These are phyloP conservation scores for Pogona vitticeps DNA, from an alignment of 2,113 vertebrate genomes.

Conservation along the genomic window DNA sequence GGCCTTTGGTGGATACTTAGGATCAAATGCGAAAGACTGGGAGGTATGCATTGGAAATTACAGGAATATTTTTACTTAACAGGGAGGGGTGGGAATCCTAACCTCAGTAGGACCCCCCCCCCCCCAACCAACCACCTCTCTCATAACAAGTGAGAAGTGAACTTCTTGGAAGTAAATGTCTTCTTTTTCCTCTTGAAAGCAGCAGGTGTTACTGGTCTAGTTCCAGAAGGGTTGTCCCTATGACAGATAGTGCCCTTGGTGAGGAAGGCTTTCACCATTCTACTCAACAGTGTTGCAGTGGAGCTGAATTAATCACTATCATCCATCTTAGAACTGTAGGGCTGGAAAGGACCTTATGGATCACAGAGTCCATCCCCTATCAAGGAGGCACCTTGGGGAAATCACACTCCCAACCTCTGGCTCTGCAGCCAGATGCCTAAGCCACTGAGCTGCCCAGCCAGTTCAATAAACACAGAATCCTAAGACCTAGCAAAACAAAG, in stretches of 20 bases:
- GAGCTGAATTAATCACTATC: no score
- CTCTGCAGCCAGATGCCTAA: no score
- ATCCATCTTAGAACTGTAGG: no score
- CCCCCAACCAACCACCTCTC: not conserved
- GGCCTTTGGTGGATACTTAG: slow-evolving; percentile 91
- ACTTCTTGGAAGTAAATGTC: not conserved
- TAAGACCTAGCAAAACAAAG: not conserved
- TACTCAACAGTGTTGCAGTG: not conserved
- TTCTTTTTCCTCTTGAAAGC: not conserved
- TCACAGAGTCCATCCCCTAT: no score
- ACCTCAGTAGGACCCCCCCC: not conserved
- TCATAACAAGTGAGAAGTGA: not conserved
- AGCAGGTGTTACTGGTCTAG: not conserved
- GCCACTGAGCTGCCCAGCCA: not conserved
- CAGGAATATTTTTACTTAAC: no score
- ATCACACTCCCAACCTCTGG: no score
- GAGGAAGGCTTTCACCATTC: not conserved
- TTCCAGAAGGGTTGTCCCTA: not conserved
- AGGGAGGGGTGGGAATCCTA: not conserved
- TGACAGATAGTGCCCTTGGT: not conserved
- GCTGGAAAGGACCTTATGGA: no score
- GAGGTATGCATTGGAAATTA: slow-evolving; percentile 78
- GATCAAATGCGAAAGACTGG: slow-evolving; percentile 87
- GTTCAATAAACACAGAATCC: not conserved
- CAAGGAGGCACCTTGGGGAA: no score